Percentiles rank a stretch among this genome's conserved stretches.
Evolutionary conservation across 2,797 vertebrate species (phyloP).

Genomic region (Sciurus carolinensis): DNA sequence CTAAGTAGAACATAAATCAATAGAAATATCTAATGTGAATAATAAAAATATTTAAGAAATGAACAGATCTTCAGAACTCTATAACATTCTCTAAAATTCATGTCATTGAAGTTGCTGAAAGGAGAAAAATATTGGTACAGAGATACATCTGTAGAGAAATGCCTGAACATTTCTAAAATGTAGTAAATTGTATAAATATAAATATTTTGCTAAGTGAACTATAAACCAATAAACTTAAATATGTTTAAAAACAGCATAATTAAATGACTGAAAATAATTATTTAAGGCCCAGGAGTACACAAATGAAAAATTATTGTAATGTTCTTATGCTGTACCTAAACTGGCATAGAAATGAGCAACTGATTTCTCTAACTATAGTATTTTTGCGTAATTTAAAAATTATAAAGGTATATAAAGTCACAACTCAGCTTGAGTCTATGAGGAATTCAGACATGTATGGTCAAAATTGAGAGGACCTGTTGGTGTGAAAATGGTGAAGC

Average conservation of each 20-base stretch:
- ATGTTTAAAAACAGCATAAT: background rate
- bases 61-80: background rate
- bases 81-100: background rate
- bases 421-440: background rate
- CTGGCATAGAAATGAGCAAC: background rate
- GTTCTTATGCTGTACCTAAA: background rate
- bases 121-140: background rate
- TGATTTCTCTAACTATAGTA: background rate
- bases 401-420: background rate
- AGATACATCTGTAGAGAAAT: constrained; percentile 19
- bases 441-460: background rate
- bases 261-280: background rate
- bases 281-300: background rate
- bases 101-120: background rate
- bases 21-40: background rate
- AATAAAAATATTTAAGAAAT: background rate
- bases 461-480: background rate
- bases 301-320: background rate
- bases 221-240: constrained; percentile 8
- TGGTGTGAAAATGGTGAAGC: background rate
- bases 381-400: constrained; percentile 31
- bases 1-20: constrained; percentile 2
- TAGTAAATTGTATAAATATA: constrained; percentile 28
- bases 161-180: background rate
- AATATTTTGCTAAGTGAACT: background rate